Evolutionary conservation across 2,797 vertebrate species (phyloP), one percentile per base, ranked within the genome.

Genomic region (Sebastes trivittatus): DNA sequence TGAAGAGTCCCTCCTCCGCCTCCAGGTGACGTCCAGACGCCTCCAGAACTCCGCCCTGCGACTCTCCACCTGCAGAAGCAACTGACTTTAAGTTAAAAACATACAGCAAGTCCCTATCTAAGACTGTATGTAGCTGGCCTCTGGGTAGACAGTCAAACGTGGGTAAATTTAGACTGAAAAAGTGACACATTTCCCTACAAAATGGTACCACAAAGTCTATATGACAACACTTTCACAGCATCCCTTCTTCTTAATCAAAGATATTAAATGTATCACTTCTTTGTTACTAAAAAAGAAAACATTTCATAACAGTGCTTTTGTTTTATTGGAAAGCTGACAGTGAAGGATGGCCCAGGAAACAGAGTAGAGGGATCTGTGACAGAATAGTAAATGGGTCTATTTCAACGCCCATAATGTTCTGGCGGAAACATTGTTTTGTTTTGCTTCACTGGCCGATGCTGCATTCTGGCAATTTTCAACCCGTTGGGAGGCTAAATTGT

Each of bases 1-100:
- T 96, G 92, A 97, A 98, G 71, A 97, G 96, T 75, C 96, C 97
- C 56, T 97, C 94, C 77, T 97, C 98, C 46, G 95, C 93, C 90
- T 96, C 96, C 88, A 96, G 88, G 87, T 95, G 96, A 87, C 95
- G 98, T 62, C 95, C 96, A 65, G 95, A 91, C 20, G 89, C 75
- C 78, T 98, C 97, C 75, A 96, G 93, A 66, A 84, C 93, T 80
- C 94, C 95, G 34, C 95, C 92, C 86, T 97, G 97, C 81, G 87
- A 95, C 85, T 96, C 94, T 89, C 94, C 94, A 14, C 84, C 87
- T 86, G 83, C 46, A 20, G 7, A 78, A 30, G 55, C 59, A 49
- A 66, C 76, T 10, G 34, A 22, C 7, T 7, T 9, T 4, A 3
- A 64, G 30, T 71, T 8, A 77, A 49, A 60, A 29, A 20, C 49